Conservation (phyloP, 2,888 invertebrate species). For the Mayetiola destructor region DNA sequence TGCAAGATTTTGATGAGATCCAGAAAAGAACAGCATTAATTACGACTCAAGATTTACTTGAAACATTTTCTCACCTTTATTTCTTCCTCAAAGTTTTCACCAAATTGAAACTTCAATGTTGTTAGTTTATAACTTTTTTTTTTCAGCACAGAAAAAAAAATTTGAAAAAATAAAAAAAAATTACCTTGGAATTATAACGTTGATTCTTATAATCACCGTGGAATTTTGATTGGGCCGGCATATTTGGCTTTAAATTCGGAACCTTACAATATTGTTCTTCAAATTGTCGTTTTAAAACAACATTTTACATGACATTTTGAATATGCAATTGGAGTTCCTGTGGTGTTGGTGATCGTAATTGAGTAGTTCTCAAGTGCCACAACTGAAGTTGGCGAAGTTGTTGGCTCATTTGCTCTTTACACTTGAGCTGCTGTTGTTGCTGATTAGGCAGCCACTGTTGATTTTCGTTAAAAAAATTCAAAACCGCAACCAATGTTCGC, state of each 20-base stretch:
- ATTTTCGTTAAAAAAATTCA: slow-evolving; percentile 7
- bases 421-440: not conserved
- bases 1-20: too few species aligned
- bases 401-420: not conserved
- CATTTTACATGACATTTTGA: not conserved
- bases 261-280: not conserved
- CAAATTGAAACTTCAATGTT: too few species aligned
- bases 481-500: not conserved
- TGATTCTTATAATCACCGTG: not conserved
- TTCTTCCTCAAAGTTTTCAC: too few species aligned
- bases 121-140: too few species aligned
- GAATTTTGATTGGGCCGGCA: not conserved
- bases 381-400: not conserved
- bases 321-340: not conserved
- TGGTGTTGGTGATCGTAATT: not conserved
- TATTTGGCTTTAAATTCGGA: not conserved
- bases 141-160: not conserved
- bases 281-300: not conserved
- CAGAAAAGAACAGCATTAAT: too few species aligned
- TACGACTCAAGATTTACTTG: too few species aligned
- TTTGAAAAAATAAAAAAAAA: not conserved
- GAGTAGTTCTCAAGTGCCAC: not conserved
- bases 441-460: not conserved
- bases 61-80: too few species aligned
- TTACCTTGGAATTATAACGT: not conserved